Evolutionary conservation across 2,888 invertebrate species (phyloP).

Genomic region (Drosophila recens): DNA sequence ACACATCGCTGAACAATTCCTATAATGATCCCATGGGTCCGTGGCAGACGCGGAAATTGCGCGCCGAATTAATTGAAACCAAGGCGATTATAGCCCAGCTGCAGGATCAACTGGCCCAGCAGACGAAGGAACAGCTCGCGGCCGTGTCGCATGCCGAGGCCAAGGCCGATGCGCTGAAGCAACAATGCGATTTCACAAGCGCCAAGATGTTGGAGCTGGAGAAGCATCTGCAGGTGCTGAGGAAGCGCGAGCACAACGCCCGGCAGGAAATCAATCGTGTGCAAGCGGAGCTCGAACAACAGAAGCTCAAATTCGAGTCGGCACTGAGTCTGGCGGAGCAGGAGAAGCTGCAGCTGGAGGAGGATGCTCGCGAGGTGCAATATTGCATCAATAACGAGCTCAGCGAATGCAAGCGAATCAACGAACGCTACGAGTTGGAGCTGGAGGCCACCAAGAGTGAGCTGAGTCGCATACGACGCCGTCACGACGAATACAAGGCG

Average conservation of each 20-base stretch:
- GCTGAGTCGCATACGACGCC: conserved; percentile 59
- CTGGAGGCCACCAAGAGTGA: conserved; percentile 74
- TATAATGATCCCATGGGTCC: conserved; percentile 82
- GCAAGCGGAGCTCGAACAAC: conserved; percentile 80
- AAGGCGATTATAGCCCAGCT: conserved; percentile 67
- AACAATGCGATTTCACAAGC: conserved; percentile 89
- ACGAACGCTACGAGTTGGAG: conserved; percentile 78
- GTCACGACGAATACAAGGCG: conserved; percentile 71
- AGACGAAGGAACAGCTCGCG: conserved; percentile 89
- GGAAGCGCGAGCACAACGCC: conserved; percentile 88
- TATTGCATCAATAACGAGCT: conserved; percentile 87
- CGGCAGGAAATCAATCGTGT: conserved; percentile 87
- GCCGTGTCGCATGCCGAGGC: conserved; percentile 91
- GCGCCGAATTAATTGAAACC: conserved; percentile 83
- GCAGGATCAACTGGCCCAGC: conserved; percentile 87
- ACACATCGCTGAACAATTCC: conserved; percentile 53
- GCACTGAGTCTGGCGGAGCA: conserved; percentile 87
- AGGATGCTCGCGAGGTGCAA: conserved; percentile 87
- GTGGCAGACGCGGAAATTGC: conserved; percentile 88
- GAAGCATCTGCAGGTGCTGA: conserved; percentile 87
- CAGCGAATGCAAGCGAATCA: conserved; percentile 76
- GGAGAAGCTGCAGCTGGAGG: conserved; percentile 88
- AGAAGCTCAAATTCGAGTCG: conserved; percentile 87
- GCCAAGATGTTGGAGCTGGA: conserved; percentile 89
- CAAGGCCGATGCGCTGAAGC: conserved; percentile 88